Percentiles rank a stretch among this genome's conserved stretches.
Evolutionary conservation across 2,888 invertebrate genomes (phyloP).

Genomic region (Neelides folsomi): DNA sequence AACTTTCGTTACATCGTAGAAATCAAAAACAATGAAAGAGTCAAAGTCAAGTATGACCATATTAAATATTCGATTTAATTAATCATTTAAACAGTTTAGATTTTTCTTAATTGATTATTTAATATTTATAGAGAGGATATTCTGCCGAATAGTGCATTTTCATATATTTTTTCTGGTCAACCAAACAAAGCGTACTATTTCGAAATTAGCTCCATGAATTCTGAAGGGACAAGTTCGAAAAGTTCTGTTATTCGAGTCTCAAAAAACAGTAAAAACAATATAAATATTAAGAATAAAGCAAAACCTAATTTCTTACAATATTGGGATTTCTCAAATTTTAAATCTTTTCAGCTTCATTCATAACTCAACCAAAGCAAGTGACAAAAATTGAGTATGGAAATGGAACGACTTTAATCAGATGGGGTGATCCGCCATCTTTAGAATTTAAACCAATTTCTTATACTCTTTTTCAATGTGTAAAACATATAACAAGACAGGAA

Average conservation of each 20-base stretch:
- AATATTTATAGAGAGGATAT: too few relatives aligned
- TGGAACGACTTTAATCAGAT: constrained; percentile 58
- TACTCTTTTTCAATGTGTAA: too few relatives aligned
- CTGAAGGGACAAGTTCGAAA: constrained; percentile 46
- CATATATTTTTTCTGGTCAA: too few relatives aligned
- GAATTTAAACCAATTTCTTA: too few relatives aligned
- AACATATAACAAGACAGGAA: too few relatives aligned
- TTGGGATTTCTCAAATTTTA: constrained; percentile 17
- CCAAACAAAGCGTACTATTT: constrained; percentile 36
- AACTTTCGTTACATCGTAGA: constrained; percentile 55
- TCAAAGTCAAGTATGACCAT: constrained; percentile 31
- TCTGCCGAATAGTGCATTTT: too few relatives aligned
- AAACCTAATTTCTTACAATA: too few relatives aligned
- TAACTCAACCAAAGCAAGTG: constrained; percentile 46
- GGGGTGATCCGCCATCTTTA: constrained; percentile 47
- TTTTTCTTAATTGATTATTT: too few relatives aligned
- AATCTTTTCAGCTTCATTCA: constrained; percentile 36
- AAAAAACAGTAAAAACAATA: constrained; percentile 43
- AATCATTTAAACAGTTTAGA: too few relatives aligned
- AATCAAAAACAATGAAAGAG: constrained; percentile 33
- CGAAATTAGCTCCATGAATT: constrained; percentile 50
- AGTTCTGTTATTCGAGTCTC: constrained; percentile 51
- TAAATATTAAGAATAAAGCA: too few relatives aligned
- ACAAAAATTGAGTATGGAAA: constrained; percentile 59
- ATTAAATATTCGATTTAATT: too few relatives aligned